phyloP scores from a whole-genome alignment of 2,113 vertebrate species.

The Petroica traversi region DNA sequence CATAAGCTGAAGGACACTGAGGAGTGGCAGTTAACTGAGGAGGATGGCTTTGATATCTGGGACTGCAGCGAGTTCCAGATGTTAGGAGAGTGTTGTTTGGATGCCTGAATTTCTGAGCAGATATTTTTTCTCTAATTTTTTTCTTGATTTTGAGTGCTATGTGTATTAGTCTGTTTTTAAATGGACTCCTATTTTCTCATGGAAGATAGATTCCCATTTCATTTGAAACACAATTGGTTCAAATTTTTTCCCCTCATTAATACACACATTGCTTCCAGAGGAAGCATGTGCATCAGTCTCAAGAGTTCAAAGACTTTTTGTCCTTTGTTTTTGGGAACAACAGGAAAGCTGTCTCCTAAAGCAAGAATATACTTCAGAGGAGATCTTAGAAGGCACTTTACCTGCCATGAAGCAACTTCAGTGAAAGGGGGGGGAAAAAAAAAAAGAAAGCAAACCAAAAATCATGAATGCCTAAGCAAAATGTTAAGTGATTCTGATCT shows the following conservation, averaged over 20 bases:
- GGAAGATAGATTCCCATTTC: not conserved
- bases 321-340: not conserved
- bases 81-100: not conserved
- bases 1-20: not conserved
- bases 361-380: not conserved
- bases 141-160: not conserved
- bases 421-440: not conserved
- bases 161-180: not conserved
- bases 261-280: not conserved
- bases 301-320: not conserved
- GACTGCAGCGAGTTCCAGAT: not conserved
- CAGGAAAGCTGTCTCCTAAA: not conserved
- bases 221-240: not conserved
- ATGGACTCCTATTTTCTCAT: not conserved
- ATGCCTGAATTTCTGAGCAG: not conserved
- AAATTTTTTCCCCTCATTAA: not conserved
- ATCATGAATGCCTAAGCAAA: not conserved
- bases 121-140: not conserved
- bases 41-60: not conserved
- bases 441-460: not conserved
- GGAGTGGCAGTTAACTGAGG: not conserved
- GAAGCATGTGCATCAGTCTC: not conserved
- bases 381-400: not conserved
- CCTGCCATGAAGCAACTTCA: not conserved
- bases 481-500: not conserved